These are phyloP conservation scores for Melanotaenia duboulayi DNA, from an alignment of 2,113 vertebrate species.

Conservation along the genomic window DNA sequence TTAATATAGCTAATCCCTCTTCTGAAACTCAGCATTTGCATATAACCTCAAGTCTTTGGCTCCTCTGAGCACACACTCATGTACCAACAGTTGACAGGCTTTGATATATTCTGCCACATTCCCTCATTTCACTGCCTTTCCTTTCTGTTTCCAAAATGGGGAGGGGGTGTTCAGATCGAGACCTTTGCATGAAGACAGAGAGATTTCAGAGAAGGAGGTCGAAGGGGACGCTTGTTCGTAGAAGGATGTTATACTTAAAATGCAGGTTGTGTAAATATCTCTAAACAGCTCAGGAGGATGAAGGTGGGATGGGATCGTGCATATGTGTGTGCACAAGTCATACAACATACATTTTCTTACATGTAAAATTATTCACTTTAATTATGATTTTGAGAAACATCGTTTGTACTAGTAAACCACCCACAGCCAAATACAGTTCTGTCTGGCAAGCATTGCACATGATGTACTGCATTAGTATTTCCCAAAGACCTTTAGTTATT, in stretches of 20 bases:
- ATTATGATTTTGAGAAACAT: too few relatives aligned
- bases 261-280: constrained; percentile 51
- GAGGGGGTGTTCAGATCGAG: constrained; percentile 24
- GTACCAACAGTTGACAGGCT: constrained; percentile 33
- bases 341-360: too few relatives aligned
- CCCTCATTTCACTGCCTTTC: background rate
- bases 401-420: background rate
- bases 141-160: constrained; percentile 4
- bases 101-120: constrained; percentile 34
- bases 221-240: constrained; percentile 13
- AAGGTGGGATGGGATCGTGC: constrained; percentile 6
- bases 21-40: constrained; percentile 38
- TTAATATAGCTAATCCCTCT: constrained; percentile 21
- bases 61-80: background rate
- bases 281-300: constrained; percentile 42
- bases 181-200: constrained; percentile 19
- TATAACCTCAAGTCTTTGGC: constrained; percentile 23
- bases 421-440: background rate
- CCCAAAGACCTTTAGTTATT: constrained; percentile 22
- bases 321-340: background rate
- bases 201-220: constrained; percentile 29
- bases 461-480: background rate
- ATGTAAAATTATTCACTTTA: too few relatives aligned
- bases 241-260: constrained; percentile 36
- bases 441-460: background rate